These are phyloP conservation scores for Tachysurus vachellii DNA, from an alignment of 2,113 vertebrate genomes.

Conservation along the genomic window DNA sequence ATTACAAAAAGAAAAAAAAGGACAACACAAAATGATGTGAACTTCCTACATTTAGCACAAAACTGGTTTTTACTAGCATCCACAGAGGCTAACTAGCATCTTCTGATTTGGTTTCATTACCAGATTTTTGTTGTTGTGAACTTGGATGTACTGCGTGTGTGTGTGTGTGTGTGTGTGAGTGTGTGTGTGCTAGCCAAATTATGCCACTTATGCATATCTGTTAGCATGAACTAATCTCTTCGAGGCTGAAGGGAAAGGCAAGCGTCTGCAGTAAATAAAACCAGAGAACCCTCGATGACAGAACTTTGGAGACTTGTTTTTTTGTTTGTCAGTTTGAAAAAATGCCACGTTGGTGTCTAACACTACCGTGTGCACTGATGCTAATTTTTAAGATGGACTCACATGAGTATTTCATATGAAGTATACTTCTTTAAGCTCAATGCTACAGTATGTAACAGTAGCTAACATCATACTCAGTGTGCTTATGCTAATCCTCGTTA, in stretches of 20 bases:
- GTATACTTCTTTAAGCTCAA: neutral
- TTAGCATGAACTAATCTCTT: conserved; percentile 19
- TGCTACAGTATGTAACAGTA: neutral
- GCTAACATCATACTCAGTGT: neutral
- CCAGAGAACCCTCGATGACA: conserved; percentile 30
- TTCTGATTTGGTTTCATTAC: neutral
- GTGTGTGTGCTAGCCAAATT: neutral
- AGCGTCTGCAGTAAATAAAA: conserved; percentile 34
- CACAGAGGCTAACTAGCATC: neutral
- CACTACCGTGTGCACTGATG: neutral
- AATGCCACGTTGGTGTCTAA: neutral
- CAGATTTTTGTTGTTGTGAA: neutral
- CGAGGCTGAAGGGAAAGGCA: neutral
- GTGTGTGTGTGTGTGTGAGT: neutral
- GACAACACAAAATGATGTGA: neutral
- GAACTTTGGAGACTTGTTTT: conserved; percentile 11
- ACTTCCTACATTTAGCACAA: neutral
- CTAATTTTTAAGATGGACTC: neutral
- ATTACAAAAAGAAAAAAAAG: neutral
- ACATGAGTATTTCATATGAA: neutral
- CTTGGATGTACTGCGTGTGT: neutral
- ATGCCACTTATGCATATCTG: neutral
- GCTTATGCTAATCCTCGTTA: neutral
- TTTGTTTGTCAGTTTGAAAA: neutral
- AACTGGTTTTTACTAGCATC: neutral